Evolutionary conservation across 2,888 invertebrate species (phyloP).

Genomic region (Julus scanicus): DNA sequence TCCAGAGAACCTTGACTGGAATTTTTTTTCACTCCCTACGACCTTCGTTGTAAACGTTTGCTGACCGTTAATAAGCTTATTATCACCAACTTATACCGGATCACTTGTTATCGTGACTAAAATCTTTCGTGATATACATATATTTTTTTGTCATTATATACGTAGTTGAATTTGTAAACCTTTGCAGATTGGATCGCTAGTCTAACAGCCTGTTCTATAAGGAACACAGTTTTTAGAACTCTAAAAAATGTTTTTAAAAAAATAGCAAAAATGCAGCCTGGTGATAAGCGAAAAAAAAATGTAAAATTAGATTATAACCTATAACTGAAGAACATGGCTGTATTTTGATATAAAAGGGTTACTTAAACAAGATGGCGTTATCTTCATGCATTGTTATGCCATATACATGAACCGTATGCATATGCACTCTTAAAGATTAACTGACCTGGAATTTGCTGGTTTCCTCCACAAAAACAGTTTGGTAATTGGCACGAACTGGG

Average conservation of each 20-base stretch:
- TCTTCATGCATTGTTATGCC: neutral
- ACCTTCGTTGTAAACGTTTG: neutral
- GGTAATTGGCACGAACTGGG: slow-evolving; percentile 89
- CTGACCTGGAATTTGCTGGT: slow-evolving; percentile 69
- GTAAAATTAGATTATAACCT: neutral
- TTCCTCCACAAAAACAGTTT: slow-evolving; percentile 91
- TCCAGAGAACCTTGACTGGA: no score
- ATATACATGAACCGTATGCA: neutral
- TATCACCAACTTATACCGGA: neutral
- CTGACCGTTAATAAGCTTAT: neutral
- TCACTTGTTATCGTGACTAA: neutral
- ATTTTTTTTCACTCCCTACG: neutral
- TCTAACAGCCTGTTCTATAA: neutral
- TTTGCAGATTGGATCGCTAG: neutral
- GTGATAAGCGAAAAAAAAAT: neutral
- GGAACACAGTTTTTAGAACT: neutral
- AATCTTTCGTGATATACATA: neutral
- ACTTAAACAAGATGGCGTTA: neutral
- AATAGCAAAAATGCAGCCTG: neutral
- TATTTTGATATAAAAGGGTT: neutral
- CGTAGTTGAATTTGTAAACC: neutral
- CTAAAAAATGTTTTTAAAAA: neutral
- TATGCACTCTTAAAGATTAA: neutral
- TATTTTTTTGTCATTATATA: neutral
- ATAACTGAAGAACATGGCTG: neutral